Evolutionary conservation across 2,888 invertebrate species (phyloP), one percentile per base, ranked within the genome.

Genomic region (Anthrax anthrax): DNA sequence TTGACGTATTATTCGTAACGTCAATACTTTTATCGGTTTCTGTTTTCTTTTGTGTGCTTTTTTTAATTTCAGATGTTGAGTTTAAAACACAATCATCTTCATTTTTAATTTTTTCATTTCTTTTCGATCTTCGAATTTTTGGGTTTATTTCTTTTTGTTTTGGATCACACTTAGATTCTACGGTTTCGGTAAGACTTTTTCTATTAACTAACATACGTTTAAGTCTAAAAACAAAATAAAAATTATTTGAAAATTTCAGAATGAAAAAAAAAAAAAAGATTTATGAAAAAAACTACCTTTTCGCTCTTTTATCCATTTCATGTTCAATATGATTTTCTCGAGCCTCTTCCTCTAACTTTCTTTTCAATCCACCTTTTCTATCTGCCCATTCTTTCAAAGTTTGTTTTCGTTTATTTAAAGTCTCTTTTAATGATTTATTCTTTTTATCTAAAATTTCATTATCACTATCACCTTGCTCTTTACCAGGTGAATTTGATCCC

Each of bases 401-500:
- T 32, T 73, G 58, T 51, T 72, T 72, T 54, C 78, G 71, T 57
- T 73, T 74, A 1, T 62, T 67, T 47, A 68, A 71, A 1, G 58
- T 50, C 44, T 56, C 63, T 52, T 62, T 69, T 10, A n/a, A 16
- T 13, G 32, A 4, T 18, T 51, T 63, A 1, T 48, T 44, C 3
- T 52, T 53, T 12, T 43, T 39, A 1, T 46, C 44, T n/a, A n/a
- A n/a, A n/a, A n/a, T n/a, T 14, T 58, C 59, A 37, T 13, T 16
- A n/a, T 42, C n/a, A n/a, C 12, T 65, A 51, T 63, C 58, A 19
- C 53, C 49, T 65, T 62, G 46, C 54, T 17, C 64, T 64, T 76
- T 77, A 0, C 80, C 80, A 10, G 75, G 74, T 19, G 77, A 74
- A 64, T 81, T 81, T 18, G 65, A 63, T 3, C 81, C 81, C 50